phyloP scores from a whole-genome alignment of 2,797 vertebrate genomes.

The Thaleichthys pacificus region DNA sequence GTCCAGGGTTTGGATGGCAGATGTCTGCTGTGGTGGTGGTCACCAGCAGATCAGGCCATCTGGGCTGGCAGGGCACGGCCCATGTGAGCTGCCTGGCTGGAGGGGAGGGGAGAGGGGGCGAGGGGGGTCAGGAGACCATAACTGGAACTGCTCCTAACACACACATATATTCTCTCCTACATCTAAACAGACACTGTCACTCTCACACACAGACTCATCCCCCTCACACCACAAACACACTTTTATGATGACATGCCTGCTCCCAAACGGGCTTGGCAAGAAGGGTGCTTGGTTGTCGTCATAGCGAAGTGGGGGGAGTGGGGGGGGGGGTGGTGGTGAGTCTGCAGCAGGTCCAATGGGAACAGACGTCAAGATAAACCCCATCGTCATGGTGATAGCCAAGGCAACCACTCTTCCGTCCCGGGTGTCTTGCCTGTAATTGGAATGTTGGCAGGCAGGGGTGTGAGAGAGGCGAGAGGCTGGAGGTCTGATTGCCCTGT shows the following conservation, averaged over 20 bases:
- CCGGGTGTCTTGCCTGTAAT: constrained; percentile 38
- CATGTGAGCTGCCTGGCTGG: no score
- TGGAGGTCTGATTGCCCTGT: constrained; percentile 32
- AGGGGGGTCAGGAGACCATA: no score
- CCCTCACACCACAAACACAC: neutral
- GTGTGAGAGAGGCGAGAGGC: constrained; percentile 12
- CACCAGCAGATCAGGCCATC: no score
- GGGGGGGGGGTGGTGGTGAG: no score
- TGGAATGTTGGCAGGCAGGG: constrained; percentile 28
- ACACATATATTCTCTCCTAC: neutral
- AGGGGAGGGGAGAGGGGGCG: no score
- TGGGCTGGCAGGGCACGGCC: no score
- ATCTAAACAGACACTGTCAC: neutral
- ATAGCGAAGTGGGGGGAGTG: constrained; percentile 16
- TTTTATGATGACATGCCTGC: constrained; percentile 54
- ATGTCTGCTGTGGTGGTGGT: no score
- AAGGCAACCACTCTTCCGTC: constrained; percentile 26
- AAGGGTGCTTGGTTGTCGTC: constrained; percentile 53
- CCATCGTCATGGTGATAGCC: constrained; percentile 43
- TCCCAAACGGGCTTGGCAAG: constrained; percentile 47
- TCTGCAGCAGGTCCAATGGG: constrained; percentile 17
- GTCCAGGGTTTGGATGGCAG: no score
- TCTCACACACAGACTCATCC: constrained; percentile 2
- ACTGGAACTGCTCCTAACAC: no score
- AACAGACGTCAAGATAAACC: constrained; percentile 11